Evolutionary conservation across 2,888 invertebrate genomes (phyloP).

Genomic region (Bellardia bayeri): DNA sequence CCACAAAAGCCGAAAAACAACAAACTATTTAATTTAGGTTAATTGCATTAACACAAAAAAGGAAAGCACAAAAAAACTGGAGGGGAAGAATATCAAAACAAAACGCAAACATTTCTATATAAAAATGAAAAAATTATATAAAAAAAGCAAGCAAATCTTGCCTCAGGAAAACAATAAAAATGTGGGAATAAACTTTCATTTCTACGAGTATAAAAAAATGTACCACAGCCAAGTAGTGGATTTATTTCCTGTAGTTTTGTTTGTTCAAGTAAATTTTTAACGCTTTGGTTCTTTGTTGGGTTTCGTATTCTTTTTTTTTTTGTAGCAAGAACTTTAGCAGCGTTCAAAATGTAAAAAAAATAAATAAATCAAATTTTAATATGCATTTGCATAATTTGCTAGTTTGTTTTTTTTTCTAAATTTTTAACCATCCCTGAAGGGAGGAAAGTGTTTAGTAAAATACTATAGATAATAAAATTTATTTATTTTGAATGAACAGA

Average conservation of each 20-base stretch:
- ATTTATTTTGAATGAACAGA: too few relatives aligned
- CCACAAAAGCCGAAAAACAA: conserved; percentile 63
- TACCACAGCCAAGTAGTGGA: conserved; percentile 7
- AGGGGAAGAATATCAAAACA: conserved; percentile 7
- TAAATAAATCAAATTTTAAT: conserved; percentile 52
- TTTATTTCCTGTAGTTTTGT: conserved; percentile 5
- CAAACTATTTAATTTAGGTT: conserved; percentile 72
- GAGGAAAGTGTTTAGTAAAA: too few relatives aligned
- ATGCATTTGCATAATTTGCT: conserved; percentile 59
- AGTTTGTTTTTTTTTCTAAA: conserved; percentile 5
- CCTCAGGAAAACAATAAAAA: conserved; percentile 70
- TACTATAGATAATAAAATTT: too few relatives aligned
- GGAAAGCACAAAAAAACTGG: conserved; percentile 23
- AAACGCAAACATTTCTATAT: not conserved
- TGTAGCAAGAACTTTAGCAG: conserved; percentile 7
- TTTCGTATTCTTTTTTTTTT: not conserved
- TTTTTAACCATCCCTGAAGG: not conserved
- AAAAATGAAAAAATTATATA: not conserved
- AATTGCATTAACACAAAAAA: conserved; percentile 63
- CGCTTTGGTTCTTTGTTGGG: conserved; percentile 33
- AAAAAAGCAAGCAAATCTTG: conserved; percentile 32
- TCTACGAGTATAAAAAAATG: not conserved
- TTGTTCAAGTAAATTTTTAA: conserved; percentile 25
- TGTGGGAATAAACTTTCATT: conserved; percentile 51
- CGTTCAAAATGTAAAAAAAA: conserved; percentile 28